phyloP scores from a whole-genome alignment of 2,113 vertebrate genomes.

The Proterorhinus semilunaris region DNA sequence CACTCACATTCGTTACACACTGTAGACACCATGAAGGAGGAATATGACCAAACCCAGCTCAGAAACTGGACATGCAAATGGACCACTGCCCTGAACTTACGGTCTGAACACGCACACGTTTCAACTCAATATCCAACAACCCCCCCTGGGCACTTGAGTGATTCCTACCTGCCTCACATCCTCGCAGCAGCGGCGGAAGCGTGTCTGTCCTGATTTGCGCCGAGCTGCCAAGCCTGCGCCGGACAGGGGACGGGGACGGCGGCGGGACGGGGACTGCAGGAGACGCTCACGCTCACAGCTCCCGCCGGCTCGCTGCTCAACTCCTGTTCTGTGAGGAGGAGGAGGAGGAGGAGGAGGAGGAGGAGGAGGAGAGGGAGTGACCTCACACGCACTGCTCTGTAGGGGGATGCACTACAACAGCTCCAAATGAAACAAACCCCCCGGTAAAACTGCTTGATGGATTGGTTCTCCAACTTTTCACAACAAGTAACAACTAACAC shows the following conservation, averaged over 20 bases:
- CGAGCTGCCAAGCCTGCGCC: not conserved
- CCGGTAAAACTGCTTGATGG: too few relatives aligned
- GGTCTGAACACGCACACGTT: not conserved
- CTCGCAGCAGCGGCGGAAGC: not conserved
- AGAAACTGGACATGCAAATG: too few relatives aligned
- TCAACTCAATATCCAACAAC: not conserved
- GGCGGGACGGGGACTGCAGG: not conserved
- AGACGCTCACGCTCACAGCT: not conserved
- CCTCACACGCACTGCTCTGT: too few relatives aligned
- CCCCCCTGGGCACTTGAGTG: not conserved
- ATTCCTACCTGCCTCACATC: constrained; percentile 2
- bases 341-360: not conserved
- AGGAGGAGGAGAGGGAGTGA: not conserved
- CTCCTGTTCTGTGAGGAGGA: not conserved
- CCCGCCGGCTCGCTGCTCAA: not conserved
- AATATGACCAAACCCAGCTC: too few relatives aligned
- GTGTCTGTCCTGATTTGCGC: not conserved
- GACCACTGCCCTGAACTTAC: too few relatives aligned
- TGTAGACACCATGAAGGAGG: too few relatives aligned
- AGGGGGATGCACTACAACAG: too few relatives aligned
- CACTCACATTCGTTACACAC: too few relatives aligned
- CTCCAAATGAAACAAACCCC: too few relatives aligned
- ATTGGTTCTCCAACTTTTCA: too few relatives aligned
- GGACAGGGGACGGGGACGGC: not conserved
- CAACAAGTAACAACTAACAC: too few relatives aligned